Evolutionary conservation across 2,888 invertebrate species (phyloP).

Genomic region (Gerris lacustris): DNA sequence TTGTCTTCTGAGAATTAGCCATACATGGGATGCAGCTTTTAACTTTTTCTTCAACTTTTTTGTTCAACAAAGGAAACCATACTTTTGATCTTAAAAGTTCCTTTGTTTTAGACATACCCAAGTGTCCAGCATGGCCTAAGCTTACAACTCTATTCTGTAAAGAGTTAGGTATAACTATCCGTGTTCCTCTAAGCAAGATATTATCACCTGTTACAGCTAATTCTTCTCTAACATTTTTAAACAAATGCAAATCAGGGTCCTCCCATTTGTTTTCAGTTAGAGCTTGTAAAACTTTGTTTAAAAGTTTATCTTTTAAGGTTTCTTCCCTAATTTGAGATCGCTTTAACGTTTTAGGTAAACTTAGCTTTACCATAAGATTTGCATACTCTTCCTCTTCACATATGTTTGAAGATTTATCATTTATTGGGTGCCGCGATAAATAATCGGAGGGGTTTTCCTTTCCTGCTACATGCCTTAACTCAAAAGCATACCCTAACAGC

Average conservation of each 20-base stretch:
- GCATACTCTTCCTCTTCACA: neutral
- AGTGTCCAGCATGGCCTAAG: slow-evolving; percentile 5
- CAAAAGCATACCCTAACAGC: neutral
- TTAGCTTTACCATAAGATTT: neutral
- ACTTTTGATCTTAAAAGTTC: slow-evolving; percentile 1
- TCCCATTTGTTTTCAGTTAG: neutral
- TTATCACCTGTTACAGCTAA: neutral
- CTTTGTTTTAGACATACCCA: slow-evolving; percentile 9
- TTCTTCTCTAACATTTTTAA: neutral
- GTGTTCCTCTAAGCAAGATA: neutral
- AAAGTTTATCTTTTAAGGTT: neutral
- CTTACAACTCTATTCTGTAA: neutral
- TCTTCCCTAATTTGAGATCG: neutral
- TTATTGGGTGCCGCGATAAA: neutral
- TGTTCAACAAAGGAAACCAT: slow-evolving; percentile 4
- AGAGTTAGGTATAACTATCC: neutral
- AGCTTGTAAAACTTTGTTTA: neutral
- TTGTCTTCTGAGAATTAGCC: neutral
- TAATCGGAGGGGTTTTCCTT: slow-evolving; percentile 8
- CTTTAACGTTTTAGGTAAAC: neutral
- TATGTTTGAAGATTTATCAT: fast-evolving
- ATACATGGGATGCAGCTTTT: neutral
- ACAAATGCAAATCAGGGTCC: fast-evolving
- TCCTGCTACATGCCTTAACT: neutral
- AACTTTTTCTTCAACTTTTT: neutral